Percentiles rank a stretch among this genome's conserved stretches.
These are phyloP conservation scores for Pammene fasciana DNA, from an alignment of 2,888 invertebrate genomes.

Conservation along the genomic window DNA sequence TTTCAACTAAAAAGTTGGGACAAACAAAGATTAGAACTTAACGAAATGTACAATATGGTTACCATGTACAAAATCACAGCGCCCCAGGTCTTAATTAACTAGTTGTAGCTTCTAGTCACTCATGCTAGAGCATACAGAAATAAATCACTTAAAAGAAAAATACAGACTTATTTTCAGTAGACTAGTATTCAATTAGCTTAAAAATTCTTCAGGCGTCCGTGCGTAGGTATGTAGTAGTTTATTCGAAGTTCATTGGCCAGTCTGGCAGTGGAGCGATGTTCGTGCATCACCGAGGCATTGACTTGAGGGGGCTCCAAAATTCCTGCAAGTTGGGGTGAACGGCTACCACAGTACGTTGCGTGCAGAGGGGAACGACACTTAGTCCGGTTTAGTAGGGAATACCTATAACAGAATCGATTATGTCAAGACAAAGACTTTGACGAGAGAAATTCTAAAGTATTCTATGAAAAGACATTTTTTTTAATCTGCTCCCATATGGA, in stretches of 20 bases:
- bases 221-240: slow-evolving; percentile 22
- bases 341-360: slow-evolving; percentile 46
- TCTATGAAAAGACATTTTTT: no score
- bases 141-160: slow-evolving; percentile 3
- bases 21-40: slow-evolving; percentile 30
- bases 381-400: slow-evolving; percentile 41
- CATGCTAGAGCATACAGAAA: slow-evolving; percentile 4
- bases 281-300: slow-evolving; percentile 60
- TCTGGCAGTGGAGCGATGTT: slow-evolving; percentile 58
- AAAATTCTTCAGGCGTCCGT: not conserved
- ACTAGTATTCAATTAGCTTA: slow-evolving; percentile 3
- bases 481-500: no score
- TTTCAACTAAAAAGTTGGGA: slow-evolving; percentile 11
- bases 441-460: no score
- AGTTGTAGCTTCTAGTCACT: not conserved
- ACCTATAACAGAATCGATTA: slow-evolving; percentile 22
- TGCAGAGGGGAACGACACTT: slow-evolving; percentile 44
- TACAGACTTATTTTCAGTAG: not conserved
- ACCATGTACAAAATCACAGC: slow-evolving; percentile 5
- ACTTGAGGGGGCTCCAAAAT: slow-evolving; percentile 59
- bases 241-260: slow-evolving; percentile 55
- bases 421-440: not conserved
- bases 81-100: slow-evolving; percentile 11
- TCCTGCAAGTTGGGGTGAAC: slow-evolving; percentile 53
- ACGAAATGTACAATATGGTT: slow-evolving; percentile 9